These are phyloP conservation scores for Poeciliopsis gracilis DNA, from an alignment of 2,797 vertebrate species.

Conservation along the genomic window DNA sequence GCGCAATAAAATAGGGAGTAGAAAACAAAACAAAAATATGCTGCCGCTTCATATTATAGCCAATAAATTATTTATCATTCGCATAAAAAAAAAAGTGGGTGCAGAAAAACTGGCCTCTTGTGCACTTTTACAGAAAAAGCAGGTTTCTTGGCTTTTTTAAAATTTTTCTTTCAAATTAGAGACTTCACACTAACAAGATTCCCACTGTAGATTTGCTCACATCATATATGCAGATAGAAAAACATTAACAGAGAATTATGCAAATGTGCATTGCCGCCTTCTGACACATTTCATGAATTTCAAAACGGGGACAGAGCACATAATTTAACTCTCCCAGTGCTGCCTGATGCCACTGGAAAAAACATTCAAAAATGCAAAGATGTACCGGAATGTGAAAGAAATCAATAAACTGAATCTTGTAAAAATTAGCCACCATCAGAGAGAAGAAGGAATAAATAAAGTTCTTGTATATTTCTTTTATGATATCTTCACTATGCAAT, in stretches of 20 bases:
- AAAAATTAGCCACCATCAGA: background rate
- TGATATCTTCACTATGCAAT: background rate
- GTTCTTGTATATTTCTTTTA: background rate
- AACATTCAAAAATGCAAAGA: background rate
- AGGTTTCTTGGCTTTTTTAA: background rate
- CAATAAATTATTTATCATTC: conserved; percentile 42
- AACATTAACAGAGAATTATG: conserved; percentile 40
- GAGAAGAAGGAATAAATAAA: background rate
- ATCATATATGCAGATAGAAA: conserved; percentile 32
- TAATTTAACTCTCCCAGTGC: conserved; percentile 12
- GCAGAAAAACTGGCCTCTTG: conserved; percentile 1
- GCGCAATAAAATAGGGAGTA: conserved; percentile 9
- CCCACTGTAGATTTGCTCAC: conserved; percentile 16
- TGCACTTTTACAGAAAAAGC: background rate
- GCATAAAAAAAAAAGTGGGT: background rate
- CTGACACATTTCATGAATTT: conserved; percentile 50
- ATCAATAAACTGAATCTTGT: background rate
- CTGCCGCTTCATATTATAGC: conserved; percentile 16
- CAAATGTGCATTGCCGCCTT: conserved; percentile 29
- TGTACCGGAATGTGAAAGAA: background rate
- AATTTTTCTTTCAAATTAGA: background rate
- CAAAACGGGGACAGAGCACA: conserved; percentile 26
- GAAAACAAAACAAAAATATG: conserved; percentile 22
- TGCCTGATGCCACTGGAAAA: conserved; percentile 5
- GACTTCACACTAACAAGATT: conserved; percentile 8